These are phyloP conservation scores for Cottus gobio DNA, from an alignment of 2,113 vertebrate genomes.

Conservation along the genomic window DNA sequence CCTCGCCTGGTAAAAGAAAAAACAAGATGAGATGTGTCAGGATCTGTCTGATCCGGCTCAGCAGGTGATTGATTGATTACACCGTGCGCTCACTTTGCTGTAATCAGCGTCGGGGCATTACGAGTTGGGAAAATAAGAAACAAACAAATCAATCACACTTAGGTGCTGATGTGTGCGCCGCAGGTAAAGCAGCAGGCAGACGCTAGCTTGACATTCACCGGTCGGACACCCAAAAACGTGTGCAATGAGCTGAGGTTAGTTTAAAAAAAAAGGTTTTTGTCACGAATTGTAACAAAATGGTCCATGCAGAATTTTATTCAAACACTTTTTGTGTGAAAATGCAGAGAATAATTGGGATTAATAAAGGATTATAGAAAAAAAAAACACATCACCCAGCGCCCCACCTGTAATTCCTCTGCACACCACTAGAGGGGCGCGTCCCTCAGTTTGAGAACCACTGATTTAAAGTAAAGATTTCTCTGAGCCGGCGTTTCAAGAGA, in stretches of 20 bases:
- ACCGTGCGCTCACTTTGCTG: background rate
- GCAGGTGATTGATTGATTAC: slow-evolving; percentile 21
- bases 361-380: no score
- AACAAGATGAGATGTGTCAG: slow-evolving; percentile 2
- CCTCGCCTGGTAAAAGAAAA: background rate
- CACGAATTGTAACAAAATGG: no score
- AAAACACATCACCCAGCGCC: no score
- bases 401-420: no score
- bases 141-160: background rate
- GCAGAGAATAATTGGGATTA: no score
- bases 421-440: no score
- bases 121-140: background rate
- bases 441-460: no score
- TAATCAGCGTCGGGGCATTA: background rate
- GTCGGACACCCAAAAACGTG: background rate
- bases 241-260: background rate
- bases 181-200: background rate
- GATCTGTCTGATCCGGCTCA: slow-evolving; percentile 3
- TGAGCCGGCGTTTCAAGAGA: no score
- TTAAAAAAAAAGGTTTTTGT: no score
- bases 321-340: no score
- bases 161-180: background rate
- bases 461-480: background rate
- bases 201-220: background rate
- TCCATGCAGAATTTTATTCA: no score